Percentiles rank a stretch among this genome's conserved stretches.
phyloP scores from a whole-genome alignment of 2,888 invertebrate species.

The Melinaea marsaeus region DNA sequence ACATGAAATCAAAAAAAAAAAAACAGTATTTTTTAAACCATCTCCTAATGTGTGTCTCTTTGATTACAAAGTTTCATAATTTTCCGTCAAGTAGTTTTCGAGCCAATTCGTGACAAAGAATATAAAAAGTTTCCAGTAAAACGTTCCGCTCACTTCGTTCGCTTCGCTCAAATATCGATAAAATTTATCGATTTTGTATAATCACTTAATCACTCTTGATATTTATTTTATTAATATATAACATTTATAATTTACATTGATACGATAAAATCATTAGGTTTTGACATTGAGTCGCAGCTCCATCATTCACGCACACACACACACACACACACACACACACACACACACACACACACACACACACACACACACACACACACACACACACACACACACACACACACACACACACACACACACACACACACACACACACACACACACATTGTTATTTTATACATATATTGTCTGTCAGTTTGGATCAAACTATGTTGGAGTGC shows the following conservation, averaged over 20 bases:
- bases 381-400: conserved; percentile 21
- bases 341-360: conserved; percentile 29
- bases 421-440: conserved; percentile 10
- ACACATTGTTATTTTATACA: conserved; percentile 23
- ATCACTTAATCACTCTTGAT: too few relatives aligned
- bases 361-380: conserved; percentile 26
- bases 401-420: conserved; percentile 22
- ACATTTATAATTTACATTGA: conserved; percentile 10
- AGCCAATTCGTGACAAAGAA: too few relatives aligned
- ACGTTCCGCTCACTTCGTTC: too few relatives aligned
- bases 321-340: conserved; percentile 16
- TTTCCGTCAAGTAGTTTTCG: too few relatives aligned
- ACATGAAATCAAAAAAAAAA: too few relatives aligned
- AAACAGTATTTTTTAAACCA: too few relatives aligned
- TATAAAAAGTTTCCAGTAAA: too few relatives aligned
- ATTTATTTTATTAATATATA: not conserved
- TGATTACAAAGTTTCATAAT: too few relatives aligned
- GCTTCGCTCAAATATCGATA: too few relatives aligned
- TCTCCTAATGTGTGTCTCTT: too few relatives aligned
- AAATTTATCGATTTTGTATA: too few relatives aligned
- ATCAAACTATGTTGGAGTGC: not conserved
- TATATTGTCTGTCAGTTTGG: conserved; percentile 19
- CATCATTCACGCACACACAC: conserved; percentile 28
- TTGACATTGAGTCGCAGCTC: conserved; percentile 31
- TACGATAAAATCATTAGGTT: conserved; percentile 29